These are phyloP conservation scores for Lycodopsis pacificus DNA, from an alignment of 2,797 vertebrate genomes.

Conservation along the genomic window DNA sequence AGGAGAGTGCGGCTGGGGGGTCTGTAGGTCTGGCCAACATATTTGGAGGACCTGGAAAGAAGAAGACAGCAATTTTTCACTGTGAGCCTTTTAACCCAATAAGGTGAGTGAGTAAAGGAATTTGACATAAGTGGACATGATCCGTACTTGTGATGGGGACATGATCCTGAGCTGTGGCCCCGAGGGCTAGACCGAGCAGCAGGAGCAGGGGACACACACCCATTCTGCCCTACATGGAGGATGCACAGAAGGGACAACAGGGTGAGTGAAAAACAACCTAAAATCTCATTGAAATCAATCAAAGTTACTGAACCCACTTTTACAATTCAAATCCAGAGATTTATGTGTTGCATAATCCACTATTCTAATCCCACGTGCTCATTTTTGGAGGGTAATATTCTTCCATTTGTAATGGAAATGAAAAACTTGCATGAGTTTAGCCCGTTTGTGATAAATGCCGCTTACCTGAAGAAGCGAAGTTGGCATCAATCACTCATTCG, in stretches of 20 bases:
- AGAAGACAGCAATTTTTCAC: neutral
- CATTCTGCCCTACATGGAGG: conserved; percentile 84
- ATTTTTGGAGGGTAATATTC: conserved; percentile 31
- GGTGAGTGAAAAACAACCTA: conserved; percentile 22
- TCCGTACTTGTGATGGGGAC: conserved; percentile 67
- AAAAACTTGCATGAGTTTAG: conserved; percentile 2
- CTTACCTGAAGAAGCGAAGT: conserved; percentile 82
- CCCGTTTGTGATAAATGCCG: neutral
- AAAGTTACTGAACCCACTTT: neutral
- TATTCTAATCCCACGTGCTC: conserved; percentile 38
- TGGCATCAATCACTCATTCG: conserved; percentile 87
- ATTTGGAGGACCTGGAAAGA: conserved; percentile 61
- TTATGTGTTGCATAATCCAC: conserved; percentile 27
- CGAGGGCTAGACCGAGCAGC: conserved; percentile 77
- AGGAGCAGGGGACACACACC: conserved; percentile 86
- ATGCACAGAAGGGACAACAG: conserved; percentile 4
- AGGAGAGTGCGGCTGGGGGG: conserved; percentile 36
- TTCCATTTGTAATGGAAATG: conserved; percentile 14
- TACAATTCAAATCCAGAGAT: conserved; percentile 13
- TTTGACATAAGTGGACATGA: neutral
- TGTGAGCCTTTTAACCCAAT: neutral
- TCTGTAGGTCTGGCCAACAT: conserved; percentile 61
- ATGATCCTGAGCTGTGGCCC: conserved; percentile 74
- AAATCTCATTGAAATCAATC: conserved; percentile 25
- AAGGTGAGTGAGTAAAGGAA: neutral